Conservation (phyloP, 2,888 invertebrate genomes). For the Seira sanloemensis region DNA sequence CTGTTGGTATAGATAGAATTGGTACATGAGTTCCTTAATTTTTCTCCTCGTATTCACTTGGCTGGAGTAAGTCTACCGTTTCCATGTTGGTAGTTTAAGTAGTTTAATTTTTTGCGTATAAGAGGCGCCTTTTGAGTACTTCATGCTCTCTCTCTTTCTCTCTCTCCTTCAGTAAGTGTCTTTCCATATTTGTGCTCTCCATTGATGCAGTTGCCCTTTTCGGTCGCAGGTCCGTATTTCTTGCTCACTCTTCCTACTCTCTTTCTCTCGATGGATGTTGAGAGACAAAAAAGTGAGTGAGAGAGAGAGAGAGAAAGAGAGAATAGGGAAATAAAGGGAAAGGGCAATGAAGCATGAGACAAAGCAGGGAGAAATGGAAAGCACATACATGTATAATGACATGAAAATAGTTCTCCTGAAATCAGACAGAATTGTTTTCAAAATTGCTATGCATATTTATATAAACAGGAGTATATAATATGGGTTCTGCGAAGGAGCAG, state of each 20-base stretch:
- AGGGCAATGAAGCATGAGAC: constrained; percentile 56
- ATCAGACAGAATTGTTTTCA: constrained; percentile 33
- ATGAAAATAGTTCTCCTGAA: constrained; percentile 61
- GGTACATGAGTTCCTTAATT: not conserved
- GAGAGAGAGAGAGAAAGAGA: not conserved
- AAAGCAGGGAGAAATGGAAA: constrained; percentile 30
- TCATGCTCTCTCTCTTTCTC: not conserved
- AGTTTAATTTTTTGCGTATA: not conserved
- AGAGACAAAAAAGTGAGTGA: not conserved
- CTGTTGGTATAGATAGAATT: not conserved
- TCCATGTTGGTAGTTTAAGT: not conserved
- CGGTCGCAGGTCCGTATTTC: not conserved
- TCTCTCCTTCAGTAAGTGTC: not conserved
- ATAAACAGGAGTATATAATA: not conserved
- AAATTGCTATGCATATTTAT: constrained; percentile 10
- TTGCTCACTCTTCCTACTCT: not conserved
- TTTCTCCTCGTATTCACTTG: not conserved
- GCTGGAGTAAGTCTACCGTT: not conserved
- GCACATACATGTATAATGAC: constrained; percentile 13
- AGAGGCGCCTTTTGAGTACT: not conserved
- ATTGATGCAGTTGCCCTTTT: not conserved
- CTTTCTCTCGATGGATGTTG: not conserved
- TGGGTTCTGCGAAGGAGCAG: not conserved
- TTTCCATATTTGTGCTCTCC: not conserved
- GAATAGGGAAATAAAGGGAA: constrained; percentile 17